These are phyloP conservation scores for Orthosia gracilis DNA, from an alignment of 2,888 invertebrate genomes.

Conservation along the genomic window DNA sequence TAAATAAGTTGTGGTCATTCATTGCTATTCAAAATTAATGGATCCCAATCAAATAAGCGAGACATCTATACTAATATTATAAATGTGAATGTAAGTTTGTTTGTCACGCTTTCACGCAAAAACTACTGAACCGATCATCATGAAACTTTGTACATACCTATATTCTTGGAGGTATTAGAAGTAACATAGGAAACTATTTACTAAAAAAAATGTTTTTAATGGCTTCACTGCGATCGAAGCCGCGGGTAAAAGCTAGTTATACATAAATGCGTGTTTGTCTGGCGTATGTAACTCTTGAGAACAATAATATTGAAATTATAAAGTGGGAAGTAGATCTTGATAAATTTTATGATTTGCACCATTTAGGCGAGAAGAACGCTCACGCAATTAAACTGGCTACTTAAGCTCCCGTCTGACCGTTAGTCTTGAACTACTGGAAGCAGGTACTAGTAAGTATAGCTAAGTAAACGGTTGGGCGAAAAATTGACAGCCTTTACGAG, in stretches of 20 bases:
- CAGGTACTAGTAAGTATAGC: background rate
- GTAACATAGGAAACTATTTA: too few species aligned
- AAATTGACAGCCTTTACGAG: slow-evolving; percentile 12
- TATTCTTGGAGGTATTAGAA: too few species aligned
- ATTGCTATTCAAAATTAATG: slow-evolving; percentile 52
- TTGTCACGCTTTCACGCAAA: too few species aligned
- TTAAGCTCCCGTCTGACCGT: background rate
- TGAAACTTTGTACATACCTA: too few species aligned
- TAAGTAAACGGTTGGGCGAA: slow-evolving; percentile 1
- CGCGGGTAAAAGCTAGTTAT: too few species aligned
- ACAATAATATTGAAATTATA: background rate
- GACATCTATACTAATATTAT: too few species aligned
- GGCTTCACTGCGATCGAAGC: too few species aligned
- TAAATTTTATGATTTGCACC: background rate
- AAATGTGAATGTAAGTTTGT: too few species aligned
- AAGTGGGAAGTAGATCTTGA: background rate
- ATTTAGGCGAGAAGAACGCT: background rate
- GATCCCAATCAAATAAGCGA: slow-evolving; percentile 29
- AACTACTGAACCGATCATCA: too few species aligned
- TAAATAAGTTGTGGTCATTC: slow-evolving; percentile 12
- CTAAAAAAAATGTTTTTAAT: too few species aligned
- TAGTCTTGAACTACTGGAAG: slow-evolving; percentile 3
- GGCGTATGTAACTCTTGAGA: background rate
- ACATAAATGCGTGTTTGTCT: background rate
- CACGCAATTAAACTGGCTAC: background rate